Conservation (phyloP, 1,140 invertebrate species). For the Pissodes strobi region DNA sequence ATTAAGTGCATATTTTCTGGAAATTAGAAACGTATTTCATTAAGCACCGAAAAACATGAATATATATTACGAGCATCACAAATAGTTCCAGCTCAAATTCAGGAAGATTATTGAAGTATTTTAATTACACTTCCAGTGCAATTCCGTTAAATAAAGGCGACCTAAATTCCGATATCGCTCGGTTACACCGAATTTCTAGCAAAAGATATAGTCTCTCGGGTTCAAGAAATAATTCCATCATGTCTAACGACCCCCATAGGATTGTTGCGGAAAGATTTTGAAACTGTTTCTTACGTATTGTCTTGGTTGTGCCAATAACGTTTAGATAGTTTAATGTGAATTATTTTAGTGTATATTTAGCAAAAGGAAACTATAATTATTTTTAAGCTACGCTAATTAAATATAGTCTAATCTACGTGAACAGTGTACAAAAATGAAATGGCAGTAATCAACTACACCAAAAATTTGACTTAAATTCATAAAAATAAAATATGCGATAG, state of each 20-base stretch:
- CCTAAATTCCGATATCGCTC: conserved; percentile 20
- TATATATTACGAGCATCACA: conserved; percentile 12
- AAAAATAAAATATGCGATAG: too few species aligned
- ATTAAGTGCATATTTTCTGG: neutral
- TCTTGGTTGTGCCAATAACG: neutral
- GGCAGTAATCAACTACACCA: too few species aligned
- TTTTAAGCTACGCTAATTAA: too few species aligned
- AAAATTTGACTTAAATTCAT: too few species aligned
- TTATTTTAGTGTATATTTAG: too few species aligned
- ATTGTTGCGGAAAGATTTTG: neutral
- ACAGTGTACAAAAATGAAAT: too few species aligned
- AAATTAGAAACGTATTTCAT: conserved; percentile 1
- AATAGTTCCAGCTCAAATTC: conserved; percentile 5
- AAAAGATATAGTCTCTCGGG: conserved; percentile 2
- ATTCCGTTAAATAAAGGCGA: conserved; percentile 7
- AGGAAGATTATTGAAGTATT: conserved; percentile 20
- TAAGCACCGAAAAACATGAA: conserved; percentile 15
- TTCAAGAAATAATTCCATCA: conserved; percentile 7
- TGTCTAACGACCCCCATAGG: neutral
- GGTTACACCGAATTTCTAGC: conserved; percentile 12
- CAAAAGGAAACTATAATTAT: too few species aligned
- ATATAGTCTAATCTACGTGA: too few species aligned
- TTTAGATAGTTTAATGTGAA: too few species aligned
- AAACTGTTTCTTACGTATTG: neutral
- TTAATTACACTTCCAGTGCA: conserved; percentile 17